phyloP scores from a whole-genome alignment of 2,113 vertebrate species.

The Hassar affinis region DNA sequence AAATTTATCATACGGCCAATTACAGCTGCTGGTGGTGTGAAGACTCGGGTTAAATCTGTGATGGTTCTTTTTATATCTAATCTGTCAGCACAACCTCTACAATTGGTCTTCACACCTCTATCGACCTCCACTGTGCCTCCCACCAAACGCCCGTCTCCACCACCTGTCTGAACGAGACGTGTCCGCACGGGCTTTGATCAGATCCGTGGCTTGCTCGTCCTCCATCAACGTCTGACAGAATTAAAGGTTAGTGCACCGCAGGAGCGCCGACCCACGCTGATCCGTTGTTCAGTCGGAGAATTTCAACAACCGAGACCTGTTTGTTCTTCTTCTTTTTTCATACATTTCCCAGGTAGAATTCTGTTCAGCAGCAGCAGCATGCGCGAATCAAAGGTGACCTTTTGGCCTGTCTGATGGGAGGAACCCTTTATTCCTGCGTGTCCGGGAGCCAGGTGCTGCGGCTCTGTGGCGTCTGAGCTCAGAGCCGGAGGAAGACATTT shows the following conservation, averaged over 20 bases:
- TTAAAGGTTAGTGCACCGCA: conserved; percentile 41
- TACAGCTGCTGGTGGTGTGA: neutral
- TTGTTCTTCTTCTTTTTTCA: neutral
- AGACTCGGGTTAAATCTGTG: neutral
- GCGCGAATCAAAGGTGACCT: conserved; percentile 47
- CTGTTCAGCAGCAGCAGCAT: conserved; percentile 10
- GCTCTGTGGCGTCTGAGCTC: neutral
- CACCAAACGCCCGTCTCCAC: neutral
- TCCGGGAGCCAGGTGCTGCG: neutral
- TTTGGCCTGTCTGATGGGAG: conserved; percentile 26
- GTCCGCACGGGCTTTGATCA: conserved; percentile 37
- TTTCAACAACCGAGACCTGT: conserved; percentile 25
- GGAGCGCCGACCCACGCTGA: conserved; percentile 36
- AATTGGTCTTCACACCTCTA: neutral
- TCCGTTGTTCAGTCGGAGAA: conserved; percentile 11
- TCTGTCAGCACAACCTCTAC: conserved; percentile 20
- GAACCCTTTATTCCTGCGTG: neutral
- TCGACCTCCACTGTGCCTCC: conserved; percentile 4
- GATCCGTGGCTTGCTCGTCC: conserved; percentile 9
- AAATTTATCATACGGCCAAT: conserved; percentile 29
- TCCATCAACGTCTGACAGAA: neutral
- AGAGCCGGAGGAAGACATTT: conserved; percentile 14
- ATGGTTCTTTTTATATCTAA: conserved; percentile 27
- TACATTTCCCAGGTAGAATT: conserved; percentile 20
- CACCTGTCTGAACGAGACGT: conserved; percentile 22